Percentiles rank a stretch among this genome's conserved stretches.
Evolutionary conservation across 2,888 invertebrate genomes (phyloP).

Genomic region (Drosophila yooni): DNA sequence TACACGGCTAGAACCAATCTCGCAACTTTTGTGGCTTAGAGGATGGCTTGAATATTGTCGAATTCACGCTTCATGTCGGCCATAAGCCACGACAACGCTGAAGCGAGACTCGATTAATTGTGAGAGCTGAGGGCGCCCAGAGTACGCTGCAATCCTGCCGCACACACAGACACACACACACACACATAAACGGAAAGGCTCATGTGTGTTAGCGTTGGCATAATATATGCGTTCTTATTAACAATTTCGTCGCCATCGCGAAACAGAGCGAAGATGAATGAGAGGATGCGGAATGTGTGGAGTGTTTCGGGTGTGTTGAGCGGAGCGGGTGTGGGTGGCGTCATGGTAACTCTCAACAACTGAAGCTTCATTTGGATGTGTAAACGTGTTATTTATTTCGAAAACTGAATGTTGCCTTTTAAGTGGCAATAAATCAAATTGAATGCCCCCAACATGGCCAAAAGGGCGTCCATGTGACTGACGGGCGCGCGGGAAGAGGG

Average conservation of each 20-base stretch:
- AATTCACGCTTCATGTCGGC: conserved; percentile 35
- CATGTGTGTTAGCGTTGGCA: conserved; percentile 62
- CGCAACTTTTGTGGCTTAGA: conserved; percentile 14
- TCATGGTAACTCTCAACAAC: conserved; percentile 61
- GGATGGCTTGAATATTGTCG: conserved; percentile 14
- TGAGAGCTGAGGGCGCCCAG: conserved; percentile 28
- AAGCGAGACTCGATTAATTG: conserved; percentile 66
- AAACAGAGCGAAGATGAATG: conserved; percentile 33
- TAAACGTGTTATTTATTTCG: conserved; percentile 80
- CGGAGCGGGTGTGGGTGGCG: neutral
- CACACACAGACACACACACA: conserved; percentile 2
- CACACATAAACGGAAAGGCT: neutral
- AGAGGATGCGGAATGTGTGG: neutral
- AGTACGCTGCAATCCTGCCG: conserved; percentile 2
- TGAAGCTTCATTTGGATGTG: conserved; percentile 80
- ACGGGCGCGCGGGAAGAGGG: neutral
- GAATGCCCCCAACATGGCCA: conserved; percentile 50
- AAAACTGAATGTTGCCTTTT: conserved; percentile 81
- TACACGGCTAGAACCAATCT: conserved; percentile 21
- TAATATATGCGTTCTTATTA: conserved; percentile 80
- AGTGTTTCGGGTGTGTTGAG: neutral
- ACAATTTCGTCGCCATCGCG: conserved; percentile 76
- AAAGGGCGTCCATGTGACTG: conserved; percentile 1
- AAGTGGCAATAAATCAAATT: conserved; percentile 81
- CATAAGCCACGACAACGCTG: conserved; percentile 20